Evolutionary conservation across 92 coral and sea anemone species (phyloP).

Genomic region (Muricea muricata): DNA sequence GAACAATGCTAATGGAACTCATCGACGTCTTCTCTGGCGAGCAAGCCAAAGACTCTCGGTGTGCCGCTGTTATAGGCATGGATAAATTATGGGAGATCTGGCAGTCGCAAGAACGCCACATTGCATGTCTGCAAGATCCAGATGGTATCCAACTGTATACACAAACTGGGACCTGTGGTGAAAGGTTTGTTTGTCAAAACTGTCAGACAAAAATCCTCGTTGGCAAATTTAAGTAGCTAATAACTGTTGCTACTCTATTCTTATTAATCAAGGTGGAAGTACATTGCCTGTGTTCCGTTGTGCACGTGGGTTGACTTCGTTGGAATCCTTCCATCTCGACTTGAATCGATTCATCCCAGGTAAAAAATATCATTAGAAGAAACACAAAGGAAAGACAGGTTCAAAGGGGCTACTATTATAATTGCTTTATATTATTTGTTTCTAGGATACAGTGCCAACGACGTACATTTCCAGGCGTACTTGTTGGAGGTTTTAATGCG

Average conservation of each 20-base stretch:
- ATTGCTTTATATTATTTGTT: neutral
- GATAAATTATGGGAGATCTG: slow-evolving; percentile 61
- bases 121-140: slow-evolving; percentile 75
- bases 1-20: too few relatives aligned
- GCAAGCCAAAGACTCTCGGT: slow-evolving; percentile 60
- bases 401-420: too few relatives aligned
- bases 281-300: neutral
- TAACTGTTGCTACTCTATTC: too few relatives aligned
- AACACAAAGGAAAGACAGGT: too few relatives aligned
- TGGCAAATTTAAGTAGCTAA: too few relatives aligned
- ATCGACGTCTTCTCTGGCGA: slow-evolving; percentile 52
- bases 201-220: too few relatives aligned
- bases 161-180: slow-evolving; percentile 49
- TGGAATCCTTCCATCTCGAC: slow-evolving; percentile 74
- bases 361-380: too few relatives aligned
- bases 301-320: slow-evolving; percentile 62
- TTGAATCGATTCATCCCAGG: slow-evolving; percentile 68
- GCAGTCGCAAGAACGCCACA: slow-evolving; percentile 56
- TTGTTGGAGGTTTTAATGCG: slow-evolving; percentile 55
- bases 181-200: slow-evolving; percentile 49
- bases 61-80: slow-evolving; percentile 61
- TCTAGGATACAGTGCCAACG: slow-evolving; percentile 65
- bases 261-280: slow-evolving; percentile 50
- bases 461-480: slow-evolving; percentile 74
- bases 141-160: slow-evolving; percentile 66